Evolutionary conservation across 2,113 vertebrate species (phyloP).

Genomic region (Herpailurus yagouaroundi): DNA sequence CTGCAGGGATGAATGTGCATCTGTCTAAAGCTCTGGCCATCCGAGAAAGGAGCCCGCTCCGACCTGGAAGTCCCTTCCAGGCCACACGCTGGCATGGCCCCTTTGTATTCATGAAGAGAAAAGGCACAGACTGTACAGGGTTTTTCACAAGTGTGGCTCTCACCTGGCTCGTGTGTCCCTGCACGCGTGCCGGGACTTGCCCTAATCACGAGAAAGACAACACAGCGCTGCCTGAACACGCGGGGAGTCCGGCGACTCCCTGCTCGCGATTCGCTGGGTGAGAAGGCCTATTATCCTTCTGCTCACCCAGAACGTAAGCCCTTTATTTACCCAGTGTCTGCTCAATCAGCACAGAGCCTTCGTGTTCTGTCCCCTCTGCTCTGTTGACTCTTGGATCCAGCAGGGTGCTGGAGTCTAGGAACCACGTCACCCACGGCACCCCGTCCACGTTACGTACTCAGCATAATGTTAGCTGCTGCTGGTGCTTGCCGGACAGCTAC

Average conservation of each 20-base stretch:
- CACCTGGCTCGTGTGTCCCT: not conserved
- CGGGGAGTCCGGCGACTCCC: not conserved
- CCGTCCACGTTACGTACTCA: not conserved
- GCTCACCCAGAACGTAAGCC: not conserved
- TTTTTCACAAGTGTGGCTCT: not conserved
- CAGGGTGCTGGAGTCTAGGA: not conserved
- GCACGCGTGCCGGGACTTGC: not conserved
- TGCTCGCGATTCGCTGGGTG: not conserved
- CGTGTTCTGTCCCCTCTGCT: not conserved
- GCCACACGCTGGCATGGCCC: not conserved
- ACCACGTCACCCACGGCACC: not conserved
- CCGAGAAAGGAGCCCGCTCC: not conserved
- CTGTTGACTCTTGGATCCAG: not conserved
- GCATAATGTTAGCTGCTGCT: not conserved
- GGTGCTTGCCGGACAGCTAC: not conserved
- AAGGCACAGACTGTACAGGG: not conserved
- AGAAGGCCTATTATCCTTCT: not conserved
- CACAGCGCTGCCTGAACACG: not conserved
- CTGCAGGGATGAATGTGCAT: rapidly evolving
- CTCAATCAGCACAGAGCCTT: not conserved
- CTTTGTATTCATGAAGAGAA: not conserved
- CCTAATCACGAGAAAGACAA: not conserved
- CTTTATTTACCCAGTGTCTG: not conserved
- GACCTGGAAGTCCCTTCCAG: not conserved
- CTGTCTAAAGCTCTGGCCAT: not conserved